Conservation (phyloP, 2,797 vertebrate species). For the Tauraco hartlaubi region DNA sequence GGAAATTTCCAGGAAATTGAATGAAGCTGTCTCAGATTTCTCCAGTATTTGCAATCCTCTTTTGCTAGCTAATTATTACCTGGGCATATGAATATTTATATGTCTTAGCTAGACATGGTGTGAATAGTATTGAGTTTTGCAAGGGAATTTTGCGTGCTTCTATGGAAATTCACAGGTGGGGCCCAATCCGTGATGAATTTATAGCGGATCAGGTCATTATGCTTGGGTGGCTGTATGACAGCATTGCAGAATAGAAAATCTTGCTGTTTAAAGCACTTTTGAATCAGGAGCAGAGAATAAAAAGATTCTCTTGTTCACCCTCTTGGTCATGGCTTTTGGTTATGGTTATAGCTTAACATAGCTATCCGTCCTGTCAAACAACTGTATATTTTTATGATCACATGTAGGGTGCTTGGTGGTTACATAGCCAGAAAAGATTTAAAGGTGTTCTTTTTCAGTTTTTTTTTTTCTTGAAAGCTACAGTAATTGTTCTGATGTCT, state of each 20-base stretch:
- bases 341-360: constrained; percentile 43
- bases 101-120: neutral
- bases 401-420: neutral
- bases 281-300: neutral
- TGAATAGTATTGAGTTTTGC: neutral
- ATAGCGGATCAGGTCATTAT: neutral
- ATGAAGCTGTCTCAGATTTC: neutral
- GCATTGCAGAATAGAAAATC: neutral
- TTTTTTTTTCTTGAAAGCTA: neutral
- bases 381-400: neutral
- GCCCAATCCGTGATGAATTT: neutral
- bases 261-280: neutral
- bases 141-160: neutral
- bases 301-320: neutral
- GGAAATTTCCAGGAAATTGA: neutral
- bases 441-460: neutral
- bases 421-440: constrained; percentile 17
- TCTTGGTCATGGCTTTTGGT: constrained; percentile 41
- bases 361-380: neutral
- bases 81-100: neutral
- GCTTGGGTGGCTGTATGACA: neutral
- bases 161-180: neutral
- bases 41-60: neutral
- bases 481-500: constrained; percentile 38
- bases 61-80: neutral